These are phyloP conservation scores for Chaenocephalus aceratus DNA, from an alignment of 2,113 vertebrate species.

Conservation along the genomic window DNA sequence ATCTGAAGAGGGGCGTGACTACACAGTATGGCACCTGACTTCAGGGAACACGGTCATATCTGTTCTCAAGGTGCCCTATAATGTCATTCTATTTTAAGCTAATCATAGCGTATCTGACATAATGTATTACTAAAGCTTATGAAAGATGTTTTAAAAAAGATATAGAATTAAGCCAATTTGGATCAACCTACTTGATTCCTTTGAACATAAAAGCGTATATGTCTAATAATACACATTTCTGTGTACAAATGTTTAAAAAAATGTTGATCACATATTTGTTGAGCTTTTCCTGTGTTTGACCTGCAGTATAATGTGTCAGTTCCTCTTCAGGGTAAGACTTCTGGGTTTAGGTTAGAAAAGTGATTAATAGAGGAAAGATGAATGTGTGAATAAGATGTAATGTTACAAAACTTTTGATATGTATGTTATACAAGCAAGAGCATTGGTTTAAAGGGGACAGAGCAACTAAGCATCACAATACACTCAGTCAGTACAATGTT, in stretches of 20 bases:
- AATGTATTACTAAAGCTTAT: neutral
- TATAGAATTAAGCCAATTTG: no score
- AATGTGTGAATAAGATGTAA: neutral
- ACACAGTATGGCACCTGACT: neutral
- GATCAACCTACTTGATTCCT: no score
- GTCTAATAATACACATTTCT: neutral
- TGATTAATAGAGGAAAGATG: neutral
- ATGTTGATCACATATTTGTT: no score
- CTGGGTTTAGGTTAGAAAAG: neutral
- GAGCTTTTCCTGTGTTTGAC: neutral
- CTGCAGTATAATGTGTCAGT: neutral
- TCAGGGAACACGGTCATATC: neutral
- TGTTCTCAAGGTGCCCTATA: no score
- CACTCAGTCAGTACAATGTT: constrained; percentile 33
- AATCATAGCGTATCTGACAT: neutral
- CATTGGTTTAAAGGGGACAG: no score
- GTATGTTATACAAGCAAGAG: neutral
- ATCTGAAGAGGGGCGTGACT: constrained; percentile 8
- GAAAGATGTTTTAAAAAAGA: neutral
- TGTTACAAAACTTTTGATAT: neutral
- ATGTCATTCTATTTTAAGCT: neutral
- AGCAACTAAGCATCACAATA: neutral
- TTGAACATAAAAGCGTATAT: no score
- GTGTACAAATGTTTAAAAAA: neutral
- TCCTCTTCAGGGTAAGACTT: neutral